Percentiles rank a stretch among this genome's conserved stretches.
These are phyloP conservation scores for Galemys pyrenaicus DNA, from an alignment of 2,113 vertebrate genomes.

Conservation along the genomic window DNA sequence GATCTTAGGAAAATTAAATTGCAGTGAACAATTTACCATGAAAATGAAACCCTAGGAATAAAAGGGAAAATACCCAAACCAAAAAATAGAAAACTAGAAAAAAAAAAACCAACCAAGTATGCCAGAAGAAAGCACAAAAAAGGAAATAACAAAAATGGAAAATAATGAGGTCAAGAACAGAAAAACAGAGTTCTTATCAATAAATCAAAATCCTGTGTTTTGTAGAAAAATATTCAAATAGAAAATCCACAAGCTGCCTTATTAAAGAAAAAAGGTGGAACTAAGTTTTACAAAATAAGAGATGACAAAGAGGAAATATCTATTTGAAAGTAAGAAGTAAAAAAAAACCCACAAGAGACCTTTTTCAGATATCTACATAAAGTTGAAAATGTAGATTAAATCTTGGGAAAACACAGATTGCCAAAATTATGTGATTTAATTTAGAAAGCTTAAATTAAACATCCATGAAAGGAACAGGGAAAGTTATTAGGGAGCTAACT, in stretches of 20 bases:
- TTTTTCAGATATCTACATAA: neutral
- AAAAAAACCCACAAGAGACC: neutral
- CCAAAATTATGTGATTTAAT: neutral
- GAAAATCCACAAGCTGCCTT: neutral
- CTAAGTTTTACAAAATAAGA: neutral
- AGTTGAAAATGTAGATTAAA: neutral
- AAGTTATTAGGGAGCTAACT: neutral
- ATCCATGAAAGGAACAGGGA: neutral
- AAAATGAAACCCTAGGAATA: neutral
- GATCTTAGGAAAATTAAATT: slow-evolving; percentile 20
- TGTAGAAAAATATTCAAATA: slow-evolving; percentile 34
- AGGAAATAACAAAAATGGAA: slow-evolving; percentile 9
- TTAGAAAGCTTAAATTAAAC: neutral
- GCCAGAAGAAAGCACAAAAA: neutral
- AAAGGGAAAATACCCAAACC: neutral
- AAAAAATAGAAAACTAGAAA: neutral
- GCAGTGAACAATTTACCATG: neutral
- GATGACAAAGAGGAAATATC: neutral
- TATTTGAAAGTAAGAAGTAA: neutral
- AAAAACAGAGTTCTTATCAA: neutral
- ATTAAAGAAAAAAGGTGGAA: neutral
- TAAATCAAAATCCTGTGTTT: neutral
- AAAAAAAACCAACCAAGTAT: neutral
- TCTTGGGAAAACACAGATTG: neutral
- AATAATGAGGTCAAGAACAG: neutral